These are phyloP conservation scores for Eretmocerus hayati DNA, from an alignment of 2,888 invertebrate species.

Conservation along the genomic window DNA sequence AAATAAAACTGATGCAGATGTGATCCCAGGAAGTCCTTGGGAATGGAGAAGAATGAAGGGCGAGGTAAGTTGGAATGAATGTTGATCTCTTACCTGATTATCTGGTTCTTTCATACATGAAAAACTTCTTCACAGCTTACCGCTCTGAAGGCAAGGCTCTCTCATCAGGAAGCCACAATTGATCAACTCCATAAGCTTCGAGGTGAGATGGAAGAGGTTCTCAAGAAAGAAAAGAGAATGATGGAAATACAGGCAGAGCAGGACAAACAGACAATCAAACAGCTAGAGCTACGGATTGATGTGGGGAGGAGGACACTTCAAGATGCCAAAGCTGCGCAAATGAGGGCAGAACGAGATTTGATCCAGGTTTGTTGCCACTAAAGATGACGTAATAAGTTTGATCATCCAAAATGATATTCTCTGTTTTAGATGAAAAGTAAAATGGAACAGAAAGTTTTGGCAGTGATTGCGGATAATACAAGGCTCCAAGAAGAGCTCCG, in stretches of 20 bases:
- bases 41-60: conserved; percentile 41
- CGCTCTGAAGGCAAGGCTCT: conserved; percentile 35
- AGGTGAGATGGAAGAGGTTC: conserved; percentile 65
- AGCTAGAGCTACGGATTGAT: conserved; percentile 61
- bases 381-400: too few species aligned
- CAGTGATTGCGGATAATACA: conserved; percentile 50
- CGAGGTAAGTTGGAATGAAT: conserved; percentile 33
- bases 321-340: conserved; percentile 56
- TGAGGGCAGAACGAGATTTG: conserved; percentile 35
- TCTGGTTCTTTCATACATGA: background rate
- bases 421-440: conserved; percentile 45
- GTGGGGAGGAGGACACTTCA: conserved; percentile 58
- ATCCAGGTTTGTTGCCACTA: conserved; percentile 29
- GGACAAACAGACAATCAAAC: conserved; percentile 59
- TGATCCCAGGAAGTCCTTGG: conserved; percentile 39
- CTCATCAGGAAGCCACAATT: conserved; percentile 45
- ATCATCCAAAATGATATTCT: too few species aligned
- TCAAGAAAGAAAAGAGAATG: conserved; percentile 60
- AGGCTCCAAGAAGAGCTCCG: conserved; percentile 28
- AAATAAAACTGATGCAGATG: conserved; percentile 11
- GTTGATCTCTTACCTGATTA: too few species aligned
- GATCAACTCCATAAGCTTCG: conserved; percentile 63
- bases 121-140: conserved; percentile 29
- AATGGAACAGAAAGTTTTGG: conserved; percentile 53
- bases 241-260: conserved; percentile 49